A percentile compares a stretch with the other conserved stretches of the same genome.
These are phyloP conservation scores for Hermodice carunculata DNA, from an alignment of 2,888 invertebrate genomes.

Conservation along the genomic window DNA sequence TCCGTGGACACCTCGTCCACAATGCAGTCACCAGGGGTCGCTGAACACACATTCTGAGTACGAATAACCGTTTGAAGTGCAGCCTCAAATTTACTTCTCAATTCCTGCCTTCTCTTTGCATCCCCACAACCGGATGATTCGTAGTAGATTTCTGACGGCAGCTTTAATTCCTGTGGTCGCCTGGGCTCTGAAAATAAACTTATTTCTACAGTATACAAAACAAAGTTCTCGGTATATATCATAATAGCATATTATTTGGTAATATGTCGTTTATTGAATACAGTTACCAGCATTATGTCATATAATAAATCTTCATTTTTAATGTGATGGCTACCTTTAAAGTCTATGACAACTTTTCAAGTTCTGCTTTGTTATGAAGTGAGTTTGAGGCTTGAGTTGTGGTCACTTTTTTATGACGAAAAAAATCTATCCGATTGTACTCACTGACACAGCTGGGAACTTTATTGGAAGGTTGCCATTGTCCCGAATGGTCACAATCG, in stretches of 20 bases:
- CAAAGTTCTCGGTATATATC: too few species aligned
- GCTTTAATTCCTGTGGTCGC: conserved; percentile 32
- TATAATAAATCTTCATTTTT: too few species aligned
- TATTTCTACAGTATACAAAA: too few species aligned
- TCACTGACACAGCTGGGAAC: conserved; percentile 41
- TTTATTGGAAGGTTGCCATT: conserved; percentile 30
- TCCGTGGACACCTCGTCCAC: conserved; percentile 35
- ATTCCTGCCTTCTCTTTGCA: neutral
- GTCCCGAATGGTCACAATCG: conserved; percentile 34
- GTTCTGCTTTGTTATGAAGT: too few species aligned
- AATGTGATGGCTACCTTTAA: too few species aligned
- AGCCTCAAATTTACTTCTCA: conserved; percentile 26
- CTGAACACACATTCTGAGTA: conserved; percentile 15
- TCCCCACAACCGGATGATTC: conserved; percentile 23
- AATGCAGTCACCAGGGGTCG: conserved; percentile 32
- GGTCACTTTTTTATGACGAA: too few species aligned
- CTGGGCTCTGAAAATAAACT: conserved; percentile 33
- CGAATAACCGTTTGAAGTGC: conserved; percentile 24
- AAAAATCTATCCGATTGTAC: too few species aligned
- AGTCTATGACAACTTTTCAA: too few species aligned
- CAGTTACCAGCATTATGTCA: too few species aligned
- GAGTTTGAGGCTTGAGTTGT: too few species aligned
- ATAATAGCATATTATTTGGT: too few species aligned
- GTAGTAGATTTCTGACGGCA: conserved; percentile 36
- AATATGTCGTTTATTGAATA: too few species aligned